phyloP scores from a whole-genome alignment of 2,888 invertebrate species.

The Ferrisia virgata region DNA sequence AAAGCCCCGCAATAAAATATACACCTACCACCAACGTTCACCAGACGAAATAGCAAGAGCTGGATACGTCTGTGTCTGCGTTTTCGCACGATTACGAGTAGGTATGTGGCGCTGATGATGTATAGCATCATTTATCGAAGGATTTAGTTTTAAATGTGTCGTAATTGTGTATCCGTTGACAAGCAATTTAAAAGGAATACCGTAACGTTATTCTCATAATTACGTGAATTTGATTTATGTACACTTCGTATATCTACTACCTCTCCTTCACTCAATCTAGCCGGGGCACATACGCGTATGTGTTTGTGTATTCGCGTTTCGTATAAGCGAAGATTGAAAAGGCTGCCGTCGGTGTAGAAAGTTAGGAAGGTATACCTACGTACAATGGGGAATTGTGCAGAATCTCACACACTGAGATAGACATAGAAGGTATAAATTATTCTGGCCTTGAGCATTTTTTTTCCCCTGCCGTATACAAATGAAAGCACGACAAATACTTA shows the following conservation, averaged over 20 bases:
- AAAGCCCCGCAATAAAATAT: not conserved
- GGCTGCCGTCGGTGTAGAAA: too few relatives aligned
- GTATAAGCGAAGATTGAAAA: too few relatives aligned
- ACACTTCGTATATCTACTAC: not conserved
- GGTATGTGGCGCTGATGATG: not conserved
- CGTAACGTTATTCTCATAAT: not conserved
- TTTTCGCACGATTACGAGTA: not conserved
- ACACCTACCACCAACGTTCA: not conserved
- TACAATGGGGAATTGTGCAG: too few relatives aligned
- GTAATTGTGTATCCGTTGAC: slow-evolving; percentile 14
- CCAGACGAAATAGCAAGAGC: not conserved
- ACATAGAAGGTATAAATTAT: too few relatives aligned
- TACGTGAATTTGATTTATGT: slow-evolving; percentile 4
- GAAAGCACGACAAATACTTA: too few relatives aligned
- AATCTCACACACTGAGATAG: too few relatives aligned
- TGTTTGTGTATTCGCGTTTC: too few relatives aligned
- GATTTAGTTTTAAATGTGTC: slow-evolving; percentile 15
- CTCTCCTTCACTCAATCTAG: not conserved
- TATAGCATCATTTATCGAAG: slow-evolving; percentile 8
- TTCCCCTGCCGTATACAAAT: too few relatives aligned
- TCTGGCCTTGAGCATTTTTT: too few relatives aligned
- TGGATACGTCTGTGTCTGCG: not conserved
- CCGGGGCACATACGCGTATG: too few relatives aligned
- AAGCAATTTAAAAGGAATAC: slow-evolving; percentile 11
- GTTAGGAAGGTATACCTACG: too few relatives aligned